Evolutionary conservation across 2,888 invertebrate species (phyloP), one percentile per base, ranked within the genome.

Genomic region (Troglohyphantes excavatus): DNA sequence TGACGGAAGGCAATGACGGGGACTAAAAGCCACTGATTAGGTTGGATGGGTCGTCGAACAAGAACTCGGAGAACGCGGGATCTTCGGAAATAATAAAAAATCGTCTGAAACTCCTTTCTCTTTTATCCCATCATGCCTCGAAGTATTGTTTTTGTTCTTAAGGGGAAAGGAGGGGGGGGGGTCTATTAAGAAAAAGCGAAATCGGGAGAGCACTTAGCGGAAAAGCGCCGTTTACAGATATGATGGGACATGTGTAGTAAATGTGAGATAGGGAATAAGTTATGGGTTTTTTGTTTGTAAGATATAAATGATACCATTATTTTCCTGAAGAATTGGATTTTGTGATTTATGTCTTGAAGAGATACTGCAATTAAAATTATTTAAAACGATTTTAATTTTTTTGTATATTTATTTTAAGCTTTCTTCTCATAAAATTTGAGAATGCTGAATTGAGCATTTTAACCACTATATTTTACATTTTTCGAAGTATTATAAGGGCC

Each of bases 1-100:
- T 88, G 88, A 88, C 88, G 88, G 82, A 61, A 82, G 61, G 29
- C 88, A 88, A 88, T 82, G 88, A 82, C 75, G 88, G 81, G 75
- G 39, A 82, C 88, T 88, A 88, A 88, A 88, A 88, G 88, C 88
- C 88, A 82, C 88, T 88, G 88, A 88, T 88, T 88, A 88, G 76
- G 88, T 88, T 88, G 73, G 88, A 88, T 67, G 78, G 85, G 23
- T 67, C 67, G 65, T 7, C 3, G 1, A 13, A 39, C 7, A 39
- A 39, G 1, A 39, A 39, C 81, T 27, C 68, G 43, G 82, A 72
- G 26, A 29, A 72, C 61, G 72, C 13, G 53, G 72, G 72, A 70
- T 39, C 39, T 13, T 13, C 3, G 3, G 9, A 39, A n/a, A n/a
- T n/a, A n/a, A n/a, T n/a, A 23, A 73, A 79, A 88, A 88, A 88